A percentile compares a stretch with the other conserved stretches of the same genome.
Conservation (phyloP, 2,113 vertebrate species). For the Canis aureus region DNA sequence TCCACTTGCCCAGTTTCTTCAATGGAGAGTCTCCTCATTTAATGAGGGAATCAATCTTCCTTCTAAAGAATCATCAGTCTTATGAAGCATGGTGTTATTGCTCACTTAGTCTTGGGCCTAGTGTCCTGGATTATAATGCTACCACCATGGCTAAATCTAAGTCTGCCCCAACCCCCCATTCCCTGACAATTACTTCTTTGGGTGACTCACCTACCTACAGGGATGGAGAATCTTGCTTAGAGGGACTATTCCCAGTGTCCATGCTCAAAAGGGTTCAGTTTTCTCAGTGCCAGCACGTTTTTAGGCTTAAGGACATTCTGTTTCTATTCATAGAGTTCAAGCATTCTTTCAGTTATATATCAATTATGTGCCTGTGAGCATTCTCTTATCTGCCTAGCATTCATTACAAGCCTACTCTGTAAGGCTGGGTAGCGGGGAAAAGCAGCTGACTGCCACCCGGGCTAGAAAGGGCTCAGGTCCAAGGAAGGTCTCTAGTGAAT, state of each 20-base stretch:
- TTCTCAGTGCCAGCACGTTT: not conserved
- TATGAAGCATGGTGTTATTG: not conserved
- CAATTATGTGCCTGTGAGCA: not conserved
- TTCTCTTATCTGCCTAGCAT: not conserved
- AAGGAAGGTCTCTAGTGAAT: not conserved
- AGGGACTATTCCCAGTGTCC: not conserved
- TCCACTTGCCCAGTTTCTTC: not conserved
- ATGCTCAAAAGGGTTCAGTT: not conserved
- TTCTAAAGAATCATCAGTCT: not conserved
- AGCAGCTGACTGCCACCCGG: not conserved
- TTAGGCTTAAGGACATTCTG: not conserved
- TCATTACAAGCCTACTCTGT: not conserved
- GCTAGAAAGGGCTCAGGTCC: not conserved
- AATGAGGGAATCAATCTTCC: not conserved
- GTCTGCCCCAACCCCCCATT: not conserved
- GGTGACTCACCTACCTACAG: not conserved
- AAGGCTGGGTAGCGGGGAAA: not conserved
- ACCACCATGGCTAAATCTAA: not conserved
- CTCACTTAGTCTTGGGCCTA: not conserved
- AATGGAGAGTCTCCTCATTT: not conserved
- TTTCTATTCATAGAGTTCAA: not conserved
- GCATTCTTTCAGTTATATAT: not conserved
- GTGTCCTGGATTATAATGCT: not conserved
- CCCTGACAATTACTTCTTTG: not conserved
- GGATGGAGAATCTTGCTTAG: conserved; percentile 15